Evolutionary conservation across 2,797 vertebrate species (phyloP).

Genomic region (Falco biarmicus): DNA sequence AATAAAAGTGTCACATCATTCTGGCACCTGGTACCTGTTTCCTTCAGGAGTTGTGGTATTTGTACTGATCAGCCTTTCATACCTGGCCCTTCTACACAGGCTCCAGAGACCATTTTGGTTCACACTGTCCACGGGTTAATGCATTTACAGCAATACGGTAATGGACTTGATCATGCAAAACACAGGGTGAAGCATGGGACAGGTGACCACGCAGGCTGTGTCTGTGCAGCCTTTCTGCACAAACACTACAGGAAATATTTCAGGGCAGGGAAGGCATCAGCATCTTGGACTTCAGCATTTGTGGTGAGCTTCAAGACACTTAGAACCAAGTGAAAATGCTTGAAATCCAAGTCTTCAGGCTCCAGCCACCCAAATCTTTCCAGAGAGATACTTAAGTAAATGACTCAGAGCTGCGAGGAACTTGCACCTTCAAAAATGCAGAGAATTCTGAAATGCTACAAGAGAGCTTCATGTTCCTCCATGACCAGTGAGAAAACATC

Average conservation of each 20-base stretch:
- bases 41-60: rapidly evolving
- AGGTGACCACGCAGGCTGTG: rapidly evolving
- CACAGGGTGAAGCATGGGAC: rapidly evolving
- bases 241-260: not conserved
- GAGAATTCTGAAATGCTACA: not conserved
- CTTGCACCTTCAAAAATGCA: not conserved
- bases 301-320: not conserved
- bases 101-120: not conserved
- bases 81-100: not conserved
- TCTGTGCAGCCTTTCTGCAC: not conserved
- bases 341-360: not conserved
- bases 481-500: not conserved
- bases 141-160: not conserved
- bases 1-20: not conserved
- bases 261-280: not conserved
- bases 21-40: not conserved
- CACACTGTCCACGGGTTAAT: rapidly evolving
- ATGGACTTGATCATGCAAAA: not conserved
- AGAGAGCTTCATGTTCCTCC: not conserved
- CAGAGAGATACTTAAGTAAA: not conserved
- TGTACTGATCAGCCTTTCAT: not conserved
- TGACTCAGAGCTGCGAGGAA: not conserved
- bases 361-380: not conserved
- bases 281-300: not conserved
- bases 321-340: not conserved